phyloP scores from a whole-genome alignment of 2,797 vertebrate genomes.

The Manis javanica region DNA sequence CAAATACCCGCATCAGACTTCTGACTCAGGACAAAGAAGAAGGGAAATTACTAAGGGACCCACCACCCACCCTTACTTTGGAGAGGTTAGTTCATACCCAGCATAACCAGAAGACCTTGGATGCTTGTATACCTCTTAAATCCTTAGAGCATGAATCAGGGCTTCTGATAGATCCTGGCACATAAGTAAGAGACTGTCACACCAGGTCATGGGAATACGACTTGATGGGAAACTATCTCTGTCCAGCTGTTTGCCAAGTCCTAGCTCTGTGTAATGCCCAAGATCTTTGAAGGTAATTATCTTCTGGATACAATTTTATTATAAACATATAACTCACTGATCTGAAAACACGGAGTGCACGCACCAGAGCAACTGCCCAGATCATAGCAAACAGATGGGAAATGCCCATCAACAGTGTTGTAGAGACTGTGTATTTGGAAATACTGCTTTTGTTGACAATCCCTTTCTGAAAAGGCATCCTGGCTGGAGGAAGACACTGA shows the following conservation, averaged over 20 bases:
- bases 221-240: not conserved
- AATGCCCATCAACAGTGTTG: fast-evolving
- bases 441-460: not conserved
- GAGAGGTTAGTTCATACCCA: not conserved
- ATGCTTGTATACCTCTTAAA: not conserved
- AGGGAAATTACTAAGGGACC: not conserved
- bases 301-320: slow-evolving; percentile 40
- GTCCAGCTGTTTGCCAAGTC: slow-evolving; percentile 4
- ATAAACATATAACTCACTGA: slow-evolving; percentile 32
- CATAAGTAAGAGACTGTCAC: not conserved
- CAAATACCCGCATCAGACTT: not conserved
- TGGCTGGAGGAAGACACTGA: not conserved
- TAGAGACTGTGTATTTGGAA: not conserved
- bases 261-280: not conserved
- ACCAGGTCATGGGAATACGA: not conserved
- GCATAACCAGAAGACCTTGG: not conserved
- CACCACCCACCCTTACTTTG: not conserved
- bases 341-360: slow-evolving; percentile 22
- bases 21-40: not conserved
- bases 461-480: not conserved
- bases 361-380: not conserved
- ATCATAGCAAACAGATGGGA: not conserved
- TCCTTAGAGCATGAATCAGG: not conserved
- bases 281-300: slow-evolving; percentile 59
- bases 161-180: not conserved